Evolutionary conservation across 2,797 vertebrate species (phyloP), one percentile per base, ranked within the genome.

Genomic region (Lophius americanus): DNA sequence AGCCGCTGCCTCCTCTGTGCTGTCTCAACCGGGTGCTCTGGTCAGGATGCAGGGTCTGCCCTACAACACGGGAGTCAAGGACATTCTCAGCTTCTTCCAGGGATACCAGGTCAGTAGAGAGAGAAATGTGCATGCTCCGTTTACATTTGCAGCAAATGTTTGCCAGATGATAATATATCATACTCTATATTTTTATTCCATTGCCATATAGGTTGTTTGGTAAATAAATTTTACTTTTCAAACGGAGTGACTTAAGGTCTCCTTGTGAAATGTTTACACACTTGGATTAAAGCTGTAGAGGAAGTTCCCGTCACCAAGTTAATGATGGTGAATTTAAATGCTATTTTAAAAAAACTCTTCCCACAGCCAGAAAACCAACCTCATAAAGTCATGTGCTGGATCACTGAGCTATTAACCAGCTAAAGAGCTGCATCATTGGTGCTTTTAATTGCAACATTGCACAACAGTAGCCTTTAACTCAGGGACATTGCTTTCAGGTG

Each of bases 51-150:
- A 98, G 91, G 96, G 97, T 33, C 89, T 99, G 70, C 96, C 96
- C 1, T 99, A 97, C 73, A 97, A 95, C 52, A 91, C 96, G 0
- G 96, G 97, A 46, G 94, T 98, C 89, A 99, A 99, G 87, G 97
- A 99, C 90, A 96, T 99, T 75, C 96, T 99, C 89, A 96, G 94
- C 81, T 95, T 98, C 92, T 99, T 99, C 92, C 97, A 99, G 87
- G 96, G 96, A 32, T 99, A 98, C 85, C 97, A 97, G 96, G 97
- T 99, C 55, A 94, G 95, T 66, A 47, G 51, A 51, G 4, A 32
- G 32, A 48, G 43, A 35, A 23, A 37, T 4, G 10, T 54, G 13
- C 4, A 50, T 62, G 11, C 2, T 42, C 32, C 9, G 37, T 33
- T 1, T 54, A 56, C 5, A 53, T 50, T 6, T 66, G 38, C 13